phyloP scores from a whole-genome alignment of 2,888 invertebrate genomes.

The Ashinkailepas kermadecensis region DNA sequence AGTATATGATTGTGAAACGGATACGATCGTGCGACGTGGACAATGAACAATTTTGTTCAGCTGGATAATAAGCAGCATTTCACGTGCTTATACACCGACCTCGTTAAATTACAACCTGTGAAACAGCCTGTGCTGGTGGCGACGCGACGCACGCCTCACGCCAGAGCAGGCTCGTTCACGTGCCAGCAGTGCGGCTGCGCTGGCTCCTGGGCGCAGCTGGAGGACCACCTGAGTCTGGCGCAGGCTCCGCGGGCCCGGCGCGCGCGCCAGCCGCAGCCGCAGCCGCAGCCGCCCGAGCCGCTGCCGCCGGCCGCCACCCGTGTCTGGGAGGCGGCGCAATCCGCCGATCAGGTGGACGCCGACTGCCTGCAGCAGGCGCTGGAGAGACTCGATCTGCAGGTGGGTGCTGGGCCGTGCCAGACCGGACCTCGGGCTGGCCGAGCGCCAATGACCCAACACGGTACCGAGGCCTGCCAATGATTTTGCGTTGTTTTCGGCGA shows the following conservation, averaged over 20 bases:
- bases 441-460: too few species aligned
- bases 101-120: too few species aligned
- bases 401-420: not conserved
- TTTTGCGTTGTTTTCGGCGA: too few species aligned
- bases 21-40: too few species aligned
- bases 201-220: conserved; percentile 9
- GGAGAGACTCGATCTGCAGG: not conserved
- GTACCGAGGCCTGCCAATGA: too few species aligned
- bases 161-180: not conserved
- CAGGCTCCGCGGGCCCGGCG: too few species aligned
- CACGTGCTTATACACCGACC: too few species aligned
- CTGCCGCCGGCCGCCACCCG: not conserved
- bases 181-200: conserved; percentile 10
- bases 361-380: not conserved
- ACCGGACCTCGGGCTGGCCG: too few species aligned
- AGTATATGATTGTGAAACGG: too few species aligned
- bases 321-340: not conserved
- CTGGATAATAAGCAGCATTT: too few species aligned
- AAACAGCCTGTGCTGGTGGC: too few species aligned
- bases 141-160: not conserved
- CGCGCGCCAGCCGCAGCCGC: not conserved
- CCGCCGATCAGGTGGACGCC: not conserved
- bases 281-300: not conserved
- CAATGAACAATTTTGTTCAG: too few species aligned
- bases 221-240: conserved; percentile 14